Base-by-base conservation (phyloP, 2,888 invertebrate species). In the Nasonovia ribisnigri region DNA sequence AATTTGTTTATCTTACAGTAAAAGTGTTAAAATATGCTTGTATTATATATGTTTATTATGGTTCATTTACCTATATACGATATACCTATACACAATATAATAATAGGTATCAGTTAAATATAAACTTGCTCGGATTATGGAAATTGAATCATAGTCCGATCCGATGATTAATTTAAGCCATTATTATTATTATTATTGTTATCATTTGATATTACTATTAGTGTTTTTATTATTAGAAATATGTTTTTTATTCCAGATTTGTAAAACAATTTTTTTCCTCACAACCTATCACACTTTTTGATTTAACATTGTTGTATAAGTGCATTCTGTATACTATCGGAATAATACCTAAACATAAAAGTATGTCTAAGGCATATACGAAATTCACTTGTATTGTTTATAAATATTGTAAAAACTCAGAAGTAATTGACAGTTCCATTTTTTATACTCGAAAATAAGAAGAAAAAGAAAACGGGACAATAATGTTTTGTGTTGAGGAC, bases 111-210 rank as follows among this genome's bases (percentile, higher is more conserved):
- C 36, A 46, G 87, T 42, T 67, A 42, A 92, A 60, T 67, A 92
- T 92, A 36, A 92, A 67, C 42, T 51, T 51, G 42, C 29, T 88
- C 67, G 92, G 92, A 67, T 92, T 88, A 88, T 92, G 92, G 92
- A 92, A 88, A 92, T 92, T 88, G 20, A 51, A 88, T 88, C 51
- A 42, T 92, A 88, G 92, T 88, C 92, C 92, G 67, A 67, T 92
- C 92, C 92, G 88, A 92, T n/a, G 42, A 29, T 92, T 87, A 24
- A 86, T 92, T 48, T 77, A 5, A 26, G 11, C 29, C 3, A 57
- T 60, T 54, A 16, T n/a, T 36, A 20, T 42, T 26, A 36, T 88
- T 24, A 42, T 54, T 36, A 51, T 51, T 87, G 36, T 88, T 51
- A 36, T 88, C 46, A 16, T 16, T n/a, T 48, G 26, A 51, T 36